phyloP scores from a whole-genome alignment of 1,140 invertebrate species.

The Drosophila melanogaster region Release_6_plus_ISO1_MT NT_033777.3:12933501-12934000 shows the following conservation, averaged over 20 bases:
- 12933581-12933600: conserved; percentile 68
- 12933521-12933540: conserved; percentile 38
- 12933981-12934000: too few species aligned
- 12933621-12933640: conserved; percentile 77
- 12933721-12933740: conserved; percentile 71
- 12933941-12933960: too few species aligned
- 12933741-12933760: conserved; percentile 65
- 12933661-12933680: conserved; percentile 47
- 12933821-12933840: conserved; percentile 67
- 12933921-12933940: too few species aligned
- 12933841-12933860: too few species aligned
- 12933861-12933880: too few species aligned
- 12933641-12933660: conserved; percentile 55
- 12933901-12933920: too few species aligned
- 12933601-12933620: conserved; percentile 72
- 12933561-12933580: conserved; percentile 69
- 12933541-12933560: conserved; percentile 55
- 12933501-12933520: too few species aligned
- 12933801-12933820: conserved; percentile 75
- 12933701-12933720: conserved; percentile 60
- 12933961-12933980: too few species aligned
- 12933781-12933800: conserved; percentile 67
- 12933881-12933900: too few species aligned
- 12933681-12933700: conserved; percentile 38
- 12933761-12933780: conserved; percentile 49